Base-by-base conservation (phyloP, 2,888 invertebrate genomes). In the Microplitis deprimator region DNA sequence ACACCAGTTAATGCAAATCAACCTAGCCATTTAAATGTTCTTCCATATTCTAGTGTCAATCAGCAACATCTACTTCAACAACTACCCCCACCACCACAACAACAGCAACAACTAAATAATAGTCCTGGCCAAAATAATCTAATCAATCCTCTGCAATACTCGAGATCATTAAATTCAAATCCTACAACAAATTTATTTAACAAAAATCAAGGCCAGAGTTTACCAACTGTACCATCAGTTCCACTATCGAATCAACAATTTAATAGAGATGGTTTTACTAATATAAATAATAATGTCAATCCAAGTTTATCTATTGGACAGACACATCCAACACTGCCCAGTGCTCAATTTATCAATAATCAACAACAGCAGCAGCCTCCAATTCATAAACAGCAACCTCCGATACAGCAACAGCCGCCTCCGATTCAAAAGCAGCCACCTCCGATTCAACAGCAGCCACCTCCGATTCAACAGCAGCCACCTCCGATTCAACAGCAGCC, bases 401-500 rank as follows among this genome's bases (percentile, higher is more conserved):
- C 0, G 29, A 29, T 29, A 41, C 29, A 29, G 29, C 29, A 29
- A 4, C 29, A 29, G 29, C 29, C 29, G 29, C 29, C 29, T 29
- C 29, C 29, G 4, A 29, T 29, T 59, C 29, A 29, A 29, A 29
- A 29, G 29, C 29, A 29, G 4, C 20, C 20, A 20, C 20, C 20
- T 1, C 20, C 2, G 20, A 20, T 20, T 17, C 20, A 20, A 20
- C 1, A 1, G 20, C 20, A 20, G 20, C 29, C 29, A 4, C 29
- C 29, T 1, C 29, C 3, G 81, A 62, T 62, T 0, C 84, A 80
- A 62, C 82, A 85, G 80, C 83, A 81, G 13, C 85, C 29, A 0
- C 29, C 29, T 29, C 29, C 29, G 81, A 62, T 62, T 0, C 84
- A 80, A 62, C 83, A 85, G 80, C 83, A 81, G 13, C 85, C 16